Evolutionary conservation across 2,797 vertebrate species (phyloP).

Genomic region (Lacerta agilis): DNA sequence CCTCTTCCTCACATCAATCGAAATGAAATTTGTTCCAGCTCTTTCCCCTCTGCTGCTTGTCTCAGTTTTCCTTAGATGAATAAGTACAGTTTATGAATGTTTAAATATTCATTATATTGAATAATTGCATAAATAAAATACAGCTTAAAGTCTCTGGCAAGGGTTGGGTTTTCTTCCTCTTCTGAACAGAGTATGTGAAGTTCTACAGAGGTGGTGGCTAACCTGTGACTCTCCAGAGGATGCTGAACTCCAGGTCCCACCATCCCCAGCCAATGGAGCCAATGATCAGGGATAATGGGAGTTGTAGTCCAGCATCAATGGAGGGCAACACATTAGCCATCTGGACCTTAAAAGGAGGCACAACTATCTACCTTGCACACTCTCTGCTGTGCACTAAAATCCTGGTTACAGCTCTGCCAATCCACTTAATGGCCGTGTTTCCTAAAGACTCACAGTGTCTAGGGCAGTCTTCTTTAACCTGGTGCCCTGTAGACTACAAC

Average conservation of each 20-base stretch:
- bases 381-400: too few species aligned
- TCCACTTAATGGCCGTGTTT: not conserved
- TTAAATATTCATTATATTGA: slow-evolving; percentile 26
- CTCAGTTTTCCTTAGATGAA: not conserved
- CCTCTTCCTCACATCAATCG: not conserved
- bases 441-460: not conserved
- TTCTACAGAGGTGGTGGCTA: not conserved
- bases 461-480: not conserved
- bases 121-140: slow-evolving; percentile 17
- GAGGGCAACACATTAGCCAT: too few species aligned
- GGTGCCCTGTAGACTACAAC: not conserved
- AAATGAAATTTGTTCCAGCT: slow-evolving; percentile 5
- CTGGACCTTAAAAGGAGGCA: not conserved
- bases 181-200: not conserved
- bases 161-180: not conserved
- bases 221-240: too few species aligned
- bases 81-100: slow-evolving; percentile 4
- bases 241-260: too few species aligned
- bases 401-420: not conserved
- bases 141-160: not conserved
- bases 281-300: too few species aligned
- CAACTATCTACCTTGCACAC: not conserved
- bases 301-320: too few species aligned
- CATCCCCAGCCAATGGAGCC: too few species aligned
- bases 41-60: not conserved